These are phyloP conservation scores for Nesogale talazaci DNA, from an alignment of 2,113 vertebrate species.

Conservation along the genomic window DNA sequence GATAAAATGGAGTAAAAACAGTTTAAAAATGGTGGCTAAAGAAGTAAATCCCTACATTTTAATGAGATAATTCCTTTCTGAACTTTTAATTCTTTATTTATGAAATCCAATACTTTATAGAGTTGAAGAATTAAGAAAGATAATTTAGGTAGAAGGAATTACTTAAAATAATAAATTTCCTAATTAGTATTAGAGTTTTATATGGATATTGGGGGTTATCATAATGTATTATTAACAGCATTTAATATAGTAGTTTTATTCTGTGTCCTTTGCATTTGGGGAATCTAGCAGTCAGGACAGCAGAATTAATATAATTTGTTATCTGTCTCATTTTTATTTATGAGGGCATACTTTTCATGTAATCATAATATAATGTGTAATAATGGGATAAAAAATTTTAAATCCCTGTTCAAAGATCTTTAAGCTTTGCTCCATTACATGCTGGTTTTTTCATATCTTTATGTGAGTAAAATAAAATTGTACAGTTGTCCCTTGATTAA, in stretches of 20 bases:
- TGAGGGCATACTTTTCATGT: neutral
- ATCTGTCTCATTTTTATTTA: slow-evolving; percentile 28
- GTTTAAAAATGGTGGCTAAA: neutral
- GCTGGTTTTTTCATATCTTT: neutral
- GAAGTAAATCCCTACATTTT: neutral
- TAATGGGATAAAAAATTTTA: neutral
- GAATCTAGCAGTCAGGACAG: neutral
- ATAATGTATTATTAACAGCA: neutral
- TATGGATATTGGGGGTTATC: neutral
- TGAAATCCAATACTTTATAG: slow-evolving; percentile 5
- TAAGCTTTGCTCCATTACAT: neutral
- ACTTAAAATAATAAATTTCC: neutral
- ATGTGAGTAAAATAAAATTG: neutral
- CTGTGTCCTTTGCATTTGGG: neutral
- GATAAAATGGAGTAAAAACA: neutral
- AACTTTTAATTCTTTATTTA: neutral
- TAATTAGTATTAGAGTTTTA: too few species aligned
- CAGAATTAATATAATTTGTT: neutral
- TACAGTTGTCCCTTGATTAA: neutral
- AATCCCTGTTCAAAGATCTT: neutral
- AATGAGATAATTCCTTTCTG: neutral
- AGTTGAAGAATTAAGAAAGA: slow-evolving; percentile 36
- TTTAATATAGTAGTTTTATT: neutral
- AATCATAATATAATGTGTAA: neutral
- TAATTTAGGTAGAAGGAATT: neutral